Evolutionary conservation across 2,797 vertebrate genomes (phyloP), one percentile per base, ranked within the genome.

Genomic region (Crenichthys baileyi): DNA sequence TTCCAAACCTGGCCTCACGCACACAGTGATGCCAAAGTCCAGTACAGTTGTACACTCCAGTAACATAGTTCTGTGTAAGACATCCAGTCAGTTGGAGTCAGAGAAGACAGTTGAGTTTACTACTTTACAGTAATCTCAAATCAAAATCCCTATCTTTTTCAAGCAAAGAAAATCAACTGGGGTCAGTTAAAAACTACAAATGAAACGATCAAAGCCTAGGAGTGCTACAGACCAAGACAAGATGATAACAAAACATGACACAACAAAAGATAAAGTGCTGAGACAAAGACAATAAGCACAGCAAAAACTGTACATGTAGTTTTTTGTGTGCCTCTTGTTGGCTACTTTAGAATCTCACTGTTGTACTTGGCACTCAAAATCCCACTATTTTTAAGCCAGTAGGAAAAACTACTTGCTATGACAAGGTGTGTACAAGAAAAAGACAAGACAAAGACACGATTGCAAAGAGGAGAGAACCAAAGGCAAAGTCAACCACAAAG

Each of bases 1-100:
- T 82, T 85, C 84, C 63, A 88, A 93, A 92, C 90, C 80, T 56
- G 79, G 81, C 85, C 65, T 73, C 72, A 82, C 65, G 63, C 72
- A 31, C 50, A 72, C 61, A 39, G 26, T 6, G 4, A 53, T 20
- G 8, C 11, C 3, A 8, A 77, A 31, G 70, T 13, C n/a, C 0
- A 53, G 67, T 6, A 39, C 26, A 44, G 56, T 39, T 0, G 50
- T 16, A 3, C 13, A 16, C 60, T n/a, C 15, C 29, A 15, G 22
- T 13, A 26, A n/a, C 2, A 63, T 36, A 51, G 15, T 53, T 26
- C n/a, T 36, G 46, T 50, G 61, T 48, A 67, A 18, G 73, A 76
- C 24, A 50, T 1, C 20, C 16, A 3, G 58, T 75, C 7, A 48
- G 3, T 79, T 0, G 53, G 29, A 72, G 24, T 39, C 22, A 44